Evolutionary conservation across 2,113 vertebrate species (phyloP).

Genomic region (Phalacrocorax pelagicus): DNA sequence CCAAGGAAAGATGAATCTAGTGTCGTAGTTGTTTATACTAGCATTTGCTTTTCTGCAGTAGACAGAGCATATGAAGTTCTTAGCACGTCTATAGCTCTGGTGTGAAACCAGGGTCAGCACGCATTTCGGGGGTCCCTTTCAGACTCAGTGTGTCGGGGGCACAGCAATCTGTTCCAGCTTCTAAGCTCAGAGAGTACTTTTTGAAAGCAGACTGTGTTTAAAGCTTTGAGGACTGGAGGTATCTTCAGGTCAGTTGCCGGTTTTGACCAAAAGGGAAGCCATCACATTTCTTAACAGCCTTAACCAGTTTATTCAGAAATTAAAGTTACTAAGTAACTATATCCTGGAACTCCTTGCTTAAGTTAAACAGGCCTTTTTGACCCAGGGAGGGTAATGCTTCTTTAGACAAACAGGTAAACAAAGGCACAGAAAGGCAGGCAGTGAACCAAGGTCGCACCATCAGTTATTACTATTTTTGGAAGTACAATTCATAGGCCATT

Average conservation of each 20-base stretch:
- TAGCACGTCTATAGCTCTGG: neutral
- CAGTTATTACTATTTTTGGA: neutral
- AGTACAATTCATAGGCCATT: neutral
- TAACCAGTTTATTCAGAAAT: neutral
- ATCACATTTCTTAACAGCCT: neutral
- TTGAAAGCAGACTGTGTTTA: neutral
- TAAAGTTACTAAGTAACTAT: slow-evolving; percentile 57
- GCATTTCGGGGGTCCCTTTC: neutral
- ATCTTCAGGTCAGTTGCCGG: neutral
- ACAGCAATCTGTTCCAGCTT: neutral
- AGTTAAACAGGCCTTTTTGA: slow-evolving; percentile 37
- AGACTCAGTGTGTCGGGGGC: neutral
- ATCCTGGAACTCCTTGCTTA: slow-evolving; percentile 12
- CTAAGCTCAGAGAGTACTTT: neutral
- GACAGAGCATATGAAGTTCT: neutral
- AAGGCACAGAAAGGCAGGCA: neutral
- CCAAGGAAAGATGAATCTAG: slow-evolving; percentile 2
- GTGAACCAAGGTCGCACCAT: neutral
- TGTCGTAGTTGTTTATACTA: neutral
- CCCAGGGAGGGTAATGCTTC: neutral
- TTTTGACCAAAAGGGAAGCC: neutral
- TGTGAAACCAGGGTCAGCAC: neutral
- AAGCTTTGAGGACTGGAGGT: neutral
- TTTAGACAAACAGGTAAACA: slow-evolving; percentile 22
- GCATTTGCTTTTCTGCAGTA: neutral